These are phyloP conservation scores for Muscicapa striata DNA, from an alignment of 2,797 vertebrate species.

Conservation along the genomic window DNA sequence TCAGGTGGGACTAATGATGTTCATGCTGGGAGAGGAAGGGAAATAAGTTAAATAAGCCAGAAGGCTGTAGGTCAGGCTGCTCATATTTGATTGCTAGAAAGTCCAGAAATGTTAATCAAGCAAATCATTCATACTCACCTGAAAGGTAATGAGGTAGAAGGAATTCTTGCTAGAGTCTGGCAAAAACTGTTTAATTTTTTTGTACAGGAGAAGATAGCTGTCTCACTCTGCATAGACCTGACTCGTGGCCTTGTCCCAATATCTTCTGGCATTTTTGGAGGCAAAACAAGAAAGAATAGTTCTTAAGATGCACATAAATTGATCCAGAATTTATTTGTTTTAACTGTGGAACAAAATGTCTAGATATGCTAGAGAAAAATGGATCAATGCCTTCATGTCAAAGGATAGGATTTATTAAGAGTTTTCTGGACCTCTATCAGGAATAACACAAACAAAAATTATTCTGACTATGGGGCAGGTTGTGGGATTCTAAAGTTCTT, in stretches of 20 bases:
- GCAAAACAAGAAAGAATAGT: not conserved
- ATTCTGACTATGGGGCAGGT: not conserved
- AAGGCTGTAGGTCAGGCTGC: not conserved
- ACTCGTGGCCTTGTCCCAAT: accelerated
- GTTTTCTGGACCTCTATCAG: not conserved
- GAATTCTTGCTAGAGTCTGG: not conserved
- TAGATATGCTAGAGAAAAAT: not conserved
- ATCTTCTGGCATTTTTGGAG: not conserved
- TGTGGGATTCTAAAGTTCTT: not conserved
- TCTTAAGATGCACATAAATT: not conserved
- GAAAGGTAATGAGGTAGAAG: not conserved
- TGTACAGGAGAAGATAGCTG: not conserved
- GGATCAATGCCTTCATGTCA: not conserved
- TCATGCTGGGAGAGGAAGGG: not conserved
- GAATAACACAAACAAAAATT: not conserved
- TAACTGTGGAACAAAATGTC: not conserved
- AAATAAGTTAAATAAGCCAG: not conserved
- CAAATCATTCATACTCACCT: not conserved
- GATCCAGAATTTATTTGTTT: not conserved
- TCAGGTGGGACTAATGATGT: not conserved
- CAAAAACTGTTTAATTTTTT: not conserved
- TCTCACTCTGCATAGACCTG: not conserved
- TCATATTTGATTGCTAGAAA: not conserved
- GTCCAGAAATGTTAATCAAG: not conserved
- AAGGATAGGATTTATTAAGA: not conserved